phyloP scores from a whole-genome alignment of 2,888 invertebrate genomes.

The Lysandra coridon region DNA sequence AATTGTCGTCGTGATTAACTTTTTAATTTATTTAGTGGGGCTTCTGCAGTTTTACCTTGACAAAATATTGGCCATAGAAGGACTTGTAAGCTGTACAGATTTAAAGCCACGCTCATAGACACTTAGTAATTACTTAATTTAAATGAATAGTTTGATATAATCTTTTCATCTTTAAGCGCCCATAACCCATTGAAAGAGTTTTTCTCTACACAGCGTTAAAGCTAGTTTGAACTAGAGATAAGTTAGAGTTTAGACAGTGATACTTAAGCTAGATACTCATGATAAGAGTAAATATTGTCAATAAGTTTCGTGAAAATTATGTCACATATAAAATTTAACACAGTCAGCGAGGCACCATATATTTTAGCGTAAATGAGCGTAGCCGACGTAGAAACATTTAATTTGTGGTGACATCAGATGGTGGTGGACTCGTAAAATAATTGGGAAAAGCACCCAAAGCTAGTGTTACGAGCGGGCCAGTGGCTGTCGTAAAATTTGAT shows the following conservation, averaged over 20 bases:
- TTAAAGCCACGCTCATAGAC: too few relatives aligned
- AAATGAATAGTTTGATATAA: too few relatives aligned
- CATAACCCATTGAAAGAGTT: background rate
- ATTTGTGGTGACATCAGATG: slow-evolving; percentile 27
- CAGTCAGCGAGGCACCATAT: background rate
- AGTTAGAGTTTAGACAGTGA: background rate
- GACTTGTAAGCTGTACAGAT: too few relatives aligned
- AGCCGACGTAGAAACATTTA: slow-evolving; percentile 9
- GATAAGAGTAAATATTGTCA: background rate
- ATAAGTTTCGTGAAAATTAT: background rate
- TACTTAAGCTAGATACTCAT: background rate
- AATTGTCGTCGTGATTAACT: background rate
- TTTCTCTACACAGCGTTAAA: background rate
- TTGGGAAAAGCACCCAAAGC: slow-evolving; percentile 62
- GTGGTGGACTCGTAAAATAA: slow-evolving; percentile 53
- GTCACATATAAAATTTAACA: background rate
- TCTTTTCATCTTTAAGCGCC: too few relatives aligned
- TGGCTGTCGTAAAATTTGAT: slow-evolving; percentile 68
- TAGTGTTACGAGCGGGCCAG: slow-evolving; percentile 52
- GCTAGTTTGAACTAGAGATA: background rate
- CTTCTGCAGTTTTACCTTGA: background rate
- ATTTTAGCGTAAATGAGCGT: slow-evolving; percentile 5
- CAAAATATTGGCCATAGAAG: too few relatives aligned
- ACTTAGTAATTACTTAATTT: too few relatives aligned
- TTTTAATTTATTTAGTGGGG: background rate